Evolutionary conservation across 1,140 invertebrate species (phyloP).

Genomic region (Diuraphis noxia): DNA sequence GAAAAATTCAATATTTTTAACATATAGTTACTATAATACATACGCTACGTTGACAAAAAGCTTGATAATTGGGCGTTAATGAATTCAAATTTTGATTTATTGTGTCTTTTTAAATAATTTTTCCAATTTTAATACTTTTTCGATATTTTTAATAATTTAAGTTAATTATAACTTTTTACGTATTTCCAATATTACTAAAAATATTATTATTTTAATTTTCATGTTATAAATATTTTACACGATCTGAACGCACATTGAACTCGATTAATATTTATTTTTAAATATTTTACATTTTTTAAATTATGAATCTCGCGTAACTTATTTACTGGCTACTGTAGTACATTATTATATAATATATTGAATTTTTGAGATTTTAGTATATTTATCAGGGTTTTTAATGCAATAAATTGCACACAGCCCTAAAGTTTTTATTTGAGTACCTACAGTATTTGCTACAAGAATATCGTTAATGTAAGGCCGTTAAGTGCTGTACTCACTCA

Average conservation of each 20-base stretch:
- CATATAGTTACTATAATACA: neutral
- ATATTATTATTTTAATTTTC: neutral
- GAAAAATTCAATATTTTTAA: neutral
- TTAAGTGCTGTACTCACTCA: conserved; percentile 69
- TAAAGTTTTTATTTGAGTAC: too few relatives aligned
- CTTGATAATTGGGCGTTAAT: neutral
- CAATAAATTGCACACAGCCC: too few relatives aligned
- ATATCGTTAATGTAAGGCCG: too few relatives aligned
- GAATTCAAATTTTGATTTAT: neutral
- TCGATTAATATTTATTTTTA: neutral
- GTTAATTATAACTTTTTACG: neutral
- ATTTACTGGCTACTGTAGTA: too few relatives aligned
- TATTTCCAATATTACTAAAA: too few relatives aligned
- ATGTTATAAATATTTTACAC: neutral
- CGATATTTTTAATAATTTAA: neutral
- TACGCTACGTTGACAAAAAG: neutral
- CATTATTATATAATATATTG: too few relatives aligned
- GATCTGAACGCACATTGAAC: neutral
- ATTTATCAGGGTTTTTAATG: too few relatives aligned
- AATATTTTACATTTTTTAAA: neutral
- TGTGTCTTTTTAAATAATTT: too few relatives aligned
- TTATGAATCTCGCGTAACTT: too few relatives aligned
- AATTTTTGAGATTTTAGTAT: too few relatives aligned
- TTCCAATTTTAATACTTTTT: neutral
- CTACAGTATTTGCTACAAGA: too few relatives aligned